Percentiles rank a stretch among this genome's conserved stretches.
These are phyloP conservation scores for Steromphala cineraria DNA, from an alignment of 2,888 invertebrate genomes.

Conservation along the genomic window DNA sequence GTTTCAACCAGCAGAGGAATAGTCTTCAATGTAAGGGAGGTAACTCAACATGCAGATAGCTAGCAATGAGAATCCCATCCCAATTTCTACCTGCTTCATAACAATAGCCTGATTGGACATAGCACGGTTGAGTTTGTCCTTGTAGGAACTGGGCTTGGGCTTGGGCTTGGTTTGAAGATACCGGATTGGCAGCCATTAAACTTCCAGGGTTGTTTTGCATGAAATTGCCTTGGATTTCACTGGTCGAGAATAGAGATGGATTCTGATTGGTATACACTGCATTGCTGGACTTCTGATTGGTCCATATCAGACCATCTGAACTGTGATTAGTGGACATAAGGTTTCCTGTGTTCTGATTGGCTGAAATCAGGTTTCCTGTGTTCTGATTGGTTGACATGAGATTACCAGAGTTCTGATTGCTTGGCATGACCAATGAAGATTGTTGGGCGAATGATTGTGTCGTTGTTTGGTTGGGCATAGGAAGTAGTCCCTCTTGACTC, in stretches of 20 bases:
- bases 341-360: neutral
- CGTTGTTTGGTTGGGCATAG: neutral
- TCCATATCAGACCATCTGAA: neutral
- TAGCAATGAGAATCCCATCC: neutral
- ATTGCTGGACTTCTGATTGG: neutral
- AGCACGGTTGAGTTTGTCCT: neutral
- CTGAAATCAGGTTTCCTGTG: neutral
- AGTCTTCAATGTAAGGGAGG: neutral
- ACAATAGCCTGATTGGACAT: neutral
- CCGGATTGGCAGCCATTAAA: neutral
- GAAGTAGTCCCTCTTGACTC: neutral
- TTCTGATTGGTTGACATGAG: neutral
- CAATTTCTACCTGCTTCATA: constrained; percentile 1
- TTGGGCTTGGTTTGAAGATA: neutral
- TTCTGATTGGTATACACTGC: neutral
- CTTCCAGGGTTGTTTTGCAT: neutral
- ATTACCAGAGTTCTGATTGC: neutral
- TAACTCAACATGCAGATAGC: neutral
- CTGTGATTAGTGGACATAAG: neutral
- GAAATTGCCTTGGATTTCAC: neutral
- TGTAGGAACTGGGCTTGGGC: too few relatives aligned
- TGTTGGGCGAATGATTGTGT: neutral
- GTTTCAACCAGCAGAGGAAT: neutral
- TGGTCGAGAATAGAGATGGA: neutral
- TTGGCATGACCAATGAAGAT: neutral